Conservation (phyloP, 2,797 vertebrate genomes). For the Cossypha heuglini region DNA sequence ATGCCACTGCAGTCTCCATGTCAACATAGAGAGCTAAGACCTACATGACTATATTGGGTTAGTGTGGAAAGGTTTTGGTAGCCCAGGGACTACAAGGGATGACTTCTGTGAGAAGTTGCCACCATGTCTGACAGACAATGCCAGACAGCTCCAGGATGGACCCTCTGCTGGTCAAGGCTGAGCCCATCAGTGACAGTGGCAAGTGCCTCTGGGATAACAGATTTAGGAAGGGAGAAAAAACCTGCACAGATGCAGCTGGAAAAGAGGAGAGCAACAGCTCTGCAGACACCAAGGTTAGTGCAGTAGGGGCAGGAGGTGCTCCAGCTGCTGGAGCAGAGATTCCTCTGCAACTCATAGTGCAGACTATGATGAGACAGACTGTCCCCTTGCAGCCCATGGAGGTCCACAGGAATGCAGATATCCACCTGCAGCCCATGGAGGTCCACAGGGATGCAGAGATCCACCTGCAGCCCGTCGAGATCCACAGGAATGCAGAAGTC, state of each 20-base stretch:
- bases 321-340: background rate
- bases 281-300: background rate
- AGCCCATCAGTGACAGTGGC: background rate
- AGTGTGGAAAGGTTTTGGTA: background rate
- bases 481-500: background rate
- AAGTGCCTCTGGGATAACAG: background rate
- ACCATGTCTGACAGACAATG: background rate
- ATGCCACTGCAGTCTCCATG: background rate
- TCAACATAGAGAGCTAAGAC: background rate
- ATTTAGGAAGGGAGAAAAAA: background rate
- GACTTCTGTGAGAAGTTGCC: background rate
- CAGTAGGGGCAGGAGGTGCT: background rate
- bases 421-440: background rate
- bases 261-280: background rate
- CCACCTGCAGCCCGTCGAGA: background rate
- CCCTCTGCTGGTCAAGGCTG: background rate
- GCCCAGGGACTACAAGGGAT: background rate
- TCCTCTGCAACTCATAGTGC: rapidly evolving
- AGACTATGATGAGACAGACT: background rate
- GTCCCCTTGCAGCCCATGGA: background rate
- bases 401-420: background rate
- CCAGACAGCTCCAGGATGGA: background rate
- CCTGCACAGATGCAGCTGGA: background rate
- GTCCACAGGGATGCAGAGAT: background rate
- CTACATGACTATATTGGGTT: rapidly evolving